Base-by-base conservation (phyloP, 2,797 vertebrate genomes). In the Rhinogobio ventralis region DNA sequence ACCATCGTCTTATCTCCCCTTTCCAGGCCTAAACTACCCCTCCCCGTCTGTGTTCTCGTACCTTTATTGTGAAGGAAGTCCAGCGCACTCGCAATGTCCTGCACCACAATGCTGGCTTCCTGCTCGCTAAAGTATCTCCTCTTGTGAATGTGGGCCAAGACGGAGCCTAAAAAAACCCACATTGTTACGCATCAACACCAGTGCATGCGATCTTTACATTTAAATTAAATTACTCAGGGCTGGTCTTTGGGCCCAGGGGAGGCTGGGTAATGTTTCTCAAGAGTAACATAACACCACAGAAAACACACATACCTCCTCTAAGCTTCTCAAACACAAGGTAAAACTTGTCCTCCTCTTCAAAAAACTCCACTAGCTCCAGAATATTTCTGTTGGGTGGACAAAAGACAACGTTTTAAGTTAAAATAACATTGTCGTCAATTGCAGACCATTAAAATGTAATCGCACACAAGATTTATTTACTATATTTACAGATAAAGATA, bases 281-380 rank as follows among this genome's bases (percentile, higher is more conserved):
- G 11, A 73, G 75, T 79, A 79, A 73, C 11, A 45, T 5, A 64
- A 79, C 23, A 55, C 75, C 13, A 79, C 11, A 60, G 19, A 83
- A 33, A 25, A 82, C 67, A 0, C 9, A 90, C 95, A 33, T 74
- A 97, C 98, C 98, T 92, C 98, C 98, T 89, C 97, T 93, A 89
- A 99, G 97, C 95, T 98, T 99, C 89, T 99, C 98, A 91, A 99
- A 99, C 91, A 99, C 98, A 92, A 99, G 93, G 93, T 99, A 99
- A 93, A 99, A 99, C 86, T 98, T 97, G 69, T 99, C 98, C 88
- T 99, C 98, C 89, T 99, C 98, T 90, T 99, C 98, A 11, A 99
- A 99, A 92, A 99, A 99, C 92, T 99, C 98, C 0, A 99, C 98
- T 91, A 99, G 94, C 89, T 99, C 98, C 85, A 99, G 94, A 87